A percentile compares a stretch with the other conserved stretches of the same genome.
Evolutionary conservation across 2,888 invertebrate species (phyloP).

Genomic region (Lycocerus yunnanus): DNA sequence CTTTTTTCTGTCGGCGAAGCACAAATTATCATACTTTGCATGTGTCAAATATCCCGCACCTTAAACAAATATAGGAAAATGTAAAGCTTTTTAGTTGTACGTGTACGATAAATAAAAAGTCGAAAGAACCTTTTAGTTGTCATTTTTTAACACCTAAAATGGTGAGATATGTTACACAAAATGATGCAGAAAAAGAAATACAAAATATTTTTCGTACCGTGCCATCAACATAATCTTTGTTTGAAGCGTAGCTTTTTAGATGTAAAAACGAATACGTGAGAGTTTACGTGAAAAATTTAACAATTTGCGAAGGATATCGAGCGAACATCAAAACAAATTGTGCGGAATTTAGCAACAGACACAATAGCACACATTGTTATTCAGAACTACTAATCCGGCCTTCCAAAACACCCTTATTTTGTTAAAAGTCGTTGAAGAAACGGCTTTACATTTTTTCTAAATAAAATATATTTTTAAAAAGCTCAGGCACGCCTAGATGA

Average conservation of each 20-base stretch:
- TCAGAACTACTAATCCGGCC: conserved; percentile 30
- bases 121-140: conserved; percentile 6
- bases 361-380: conserved; percentile 33
- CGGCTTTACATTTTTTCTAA: conserved; percentile 29
- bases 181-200: conserved; percentile 17
- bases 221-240: conserved; percentile 28
- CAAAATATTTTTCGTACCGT: conserved; percentile 8
- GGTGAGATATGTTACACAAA: conserved; percentile 23
- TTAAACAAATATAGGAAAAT: not conserved
- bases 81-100: not conserved
- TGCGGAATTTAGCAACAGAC: conserved; percentile 34
- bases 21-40: not conserved
- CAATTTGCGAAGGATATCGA: conserved; percentile 38
- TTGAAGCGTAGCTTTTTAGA: conserved; percentile 22
- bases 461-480: conserved; percentile 22
- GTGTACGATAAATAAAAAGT: not conserved
- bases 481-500: conserved; percentile 14
- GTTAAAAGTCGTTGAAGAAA: conserved; percentile 29
- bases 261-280: conserved; percentile 29
- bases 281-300: conserved; percentile 34
- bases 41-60: not conserved
- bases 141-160: conserved; percentile 19
- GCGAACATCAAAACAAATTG: conserved; percentile 37
- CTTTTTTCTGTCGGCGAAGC: not conserved
- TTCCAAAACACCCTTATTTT: conserved; percentile 31